Evolutionary conservation across 2,113 vertebrate species (phyloP).

Genomic region (Parus major): DNA sequence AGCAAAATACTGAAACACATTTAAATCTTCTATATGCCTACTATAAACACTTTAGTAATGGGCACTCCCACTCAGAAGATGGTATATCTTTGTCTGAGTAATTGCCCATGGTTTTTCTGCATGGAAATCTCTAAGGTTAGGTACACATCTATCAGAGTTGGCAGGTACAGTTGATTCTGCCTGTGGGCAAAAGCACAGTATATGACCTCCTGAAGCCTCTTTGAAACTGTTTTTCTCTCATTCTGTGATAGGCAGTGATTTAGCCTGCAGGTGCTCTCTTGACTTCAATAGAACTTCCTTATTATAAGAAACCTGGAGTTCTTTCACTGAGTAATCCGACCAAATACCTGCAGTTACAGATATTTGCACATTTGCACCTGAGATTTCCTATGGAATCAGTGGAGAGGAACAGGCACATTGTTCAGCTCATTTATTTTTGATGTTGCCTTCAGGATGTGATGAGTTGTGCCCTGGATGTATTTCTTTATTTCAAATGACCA

Average conservation of each 20-base stretch:
- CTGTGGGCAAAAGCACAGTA: background rate
- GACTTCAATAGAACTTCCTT: background rate
- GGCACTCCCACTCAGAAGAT: background rate
- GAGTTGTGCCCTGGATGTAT: background rate
- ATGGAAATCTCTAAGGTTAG: background rate
- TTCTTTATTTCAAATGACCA: background rate
- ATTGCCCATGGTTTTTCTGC: background rate
- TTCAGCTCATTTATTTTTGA: background rate
- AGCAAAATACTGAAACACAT: background rate
- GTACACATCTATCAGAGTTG: background rate
- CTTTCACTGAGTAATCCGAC: background rate
- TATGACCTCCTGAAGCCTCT: background rate
- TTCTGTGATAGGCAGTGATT: background rate
- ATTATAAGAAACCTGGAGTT: background rate
- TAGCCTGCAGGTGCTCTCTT: background rate
- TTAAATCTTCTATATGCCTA: background rate
- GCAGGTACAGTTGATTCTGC: background rate
- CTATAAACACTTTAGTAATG: background rate
- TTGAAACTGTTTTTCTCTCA: background rate
- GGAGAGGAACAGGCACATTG: background rate
- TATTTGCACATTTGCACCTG: background rate
- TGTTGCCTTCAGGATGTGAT: background rate
- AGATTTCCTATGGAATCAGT: background rate
- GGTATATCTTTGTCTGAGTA: background rate
- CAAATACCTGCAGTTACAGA: background rate